Conservation (phyloP, 2,113 vertebrate species). For the Eurypyga helias region DNA sequence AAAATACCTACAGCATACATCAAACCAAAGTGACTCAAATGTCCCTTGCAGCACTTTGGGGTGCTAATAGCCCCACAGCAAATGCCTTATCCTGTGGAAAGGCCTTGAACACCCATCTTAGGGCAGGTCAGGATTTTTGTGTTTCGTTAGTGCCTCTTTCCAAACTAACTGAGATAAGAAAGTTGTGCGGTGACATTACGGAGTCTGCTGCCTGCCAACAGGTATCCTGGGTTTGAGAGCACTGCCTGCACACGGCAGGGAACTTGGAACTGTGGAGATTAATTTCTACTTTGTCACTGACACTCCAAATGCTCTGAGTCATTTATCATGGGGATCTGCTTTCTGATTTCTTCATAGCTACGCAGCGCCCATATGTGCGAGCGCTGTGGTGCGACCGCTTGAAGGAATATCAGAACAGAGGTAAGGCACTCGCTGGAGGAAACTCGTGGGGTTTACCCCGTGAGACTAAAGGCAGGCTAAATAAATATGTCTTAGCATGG, state of each 20-base stretch:
- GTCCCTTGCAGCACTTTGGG: slow-evolving; percentile 4
- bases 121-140: slow-evolving; percentile 1
- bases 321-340: slow-evolving; percentile 35
- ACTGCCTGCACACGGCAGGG: neutral
- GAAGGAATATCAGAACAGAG: neutral
- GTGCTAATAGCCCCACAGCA: slow-evolving; percentile 46
- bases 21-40: slow-evolving; percentile 60
- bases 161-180: neutral
- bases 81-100: slow-evolving; percentile 11
- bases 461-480: neutral
- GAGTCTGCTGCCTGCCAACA: neutral
- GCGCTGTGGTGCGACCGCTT: neutral
- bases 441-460: neutral
- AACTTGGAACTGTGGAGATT: slow-evolving; percentile 20
- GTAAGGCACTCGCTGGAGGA: neutral
- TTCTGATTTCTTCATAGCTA: slow-evolving; percentile 34
- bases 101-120: slow-evolving; percentile 51
- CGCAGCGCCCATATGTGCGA: neutral
- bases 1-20: slow-evolving; percentile 68
- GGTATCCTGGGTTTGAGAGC: neutral
- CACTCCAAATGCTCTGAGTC: neutral
- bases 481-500: slow-evolving; percentile 19
- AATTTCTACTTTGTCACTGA: slow-evolving; percentile 59
- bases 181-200: neutral
- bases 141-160: neutral